Evolutionary conservation across 2,888 invertebrate species (phyloP), one percentile per base, ranked within the genome.

Genomic region (Imbricaverruca yamaguchii): DNA sequence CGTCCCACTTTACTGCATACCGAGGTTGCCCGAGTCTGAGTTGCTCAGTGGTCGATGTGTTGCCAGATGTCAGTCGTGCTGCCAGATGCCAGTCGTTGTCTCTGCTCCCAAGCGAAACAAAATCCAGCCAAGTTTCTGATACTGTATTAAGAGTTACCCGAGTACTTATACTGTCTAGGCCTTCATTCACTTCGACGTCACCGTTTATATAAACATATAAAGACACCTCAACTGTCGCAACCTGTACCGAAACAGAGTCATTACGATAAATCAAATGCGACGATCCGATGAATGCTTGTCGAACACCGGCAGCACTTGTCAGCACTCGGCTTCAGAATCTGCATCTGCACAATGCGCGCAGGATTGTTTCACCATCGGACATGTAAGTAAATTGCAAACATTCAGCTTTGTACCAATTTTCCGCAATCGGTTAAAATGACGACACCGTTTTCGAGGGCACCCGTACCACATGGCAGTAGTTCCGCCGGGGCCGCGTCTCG

Each of bases 341-440:
- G n/a, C 67, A 13, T 25, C 25, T 0, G 67, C 25, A 8, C 67
- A 67, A 11, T 10, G 23, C 3, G 23, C 6, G 65, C 65, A 8
- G 7, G 10, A 65, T n/a, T 23, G 63, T 23, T 61, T 21, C 61
- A 61, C 61, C 15, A 15, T 65, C 15, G 1, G 12, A 69, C 69
- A 18, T 18, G 11, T 65, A n/a, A 74, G 12, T 13, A 53, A 74
- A 53, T 8, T 15, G 74, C 53, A 25, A 18, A 23, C 39, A 53
- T 53, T 53, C 25, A 23, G 39, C 53, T 74, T 74, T 74, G 74
- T 74, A 74, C 74, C 23, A 74, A 74, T 74, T 74, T 39, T 25
- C 74, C n/a, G 11, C 74, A 13, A 74, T 74, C 39, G 74, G 74
- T 74, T 59, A 59, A 59, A 59, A 39, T 18, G 74, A 74, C 25